Percentiles rank a stretch among this genome's conserved stretches.
These are phyloP conservation scores for Zhengitettix transpicula DNA, from an alignment of 2,888 invertebrate species.

Conservation along the genomic window DNA sequence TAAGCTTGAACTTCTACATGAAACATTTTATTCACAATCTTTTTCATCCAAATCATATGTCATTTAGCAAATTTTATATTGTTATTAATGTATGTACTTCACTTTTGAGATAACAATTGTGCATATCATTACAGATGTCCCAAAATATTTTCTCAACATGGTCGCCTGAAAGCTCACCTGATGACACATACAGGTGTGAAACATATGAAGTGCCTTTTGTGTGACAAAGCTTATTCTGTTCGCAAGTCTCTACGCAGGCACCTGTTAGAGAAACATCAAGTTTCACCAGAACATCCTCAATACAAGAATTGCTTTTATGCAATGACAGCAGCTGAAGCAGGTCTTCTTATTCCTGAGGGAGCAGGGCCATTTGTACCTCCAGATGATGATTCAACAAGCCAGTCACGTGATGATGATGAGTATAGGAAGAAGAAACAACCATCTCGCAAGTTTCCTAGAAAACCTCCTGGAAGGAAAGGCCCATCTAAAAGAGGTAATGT, in stretches of 20 bases:
- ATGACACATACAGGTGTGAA: slow-evolving; percentile 31
- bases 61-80: no score
- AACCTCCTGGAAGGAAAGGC: slow-evolving; percentile 2
- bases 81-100: no score
- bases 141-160: slow-evolving; percentile 14
- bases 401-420: slow-evolving; percentile 2
- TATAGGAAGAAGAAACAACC: not conserved
- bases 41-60: no score
- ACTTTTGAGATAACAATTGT: no score
- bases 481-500: not conserved
- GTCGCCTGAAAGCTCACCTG: slow-evolving; percentile 25
- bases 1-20: no score
- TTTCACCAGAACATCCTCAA: slow-evolving; percentile 12
- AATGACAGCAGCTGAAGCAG: slow-evolving; percentile 16
- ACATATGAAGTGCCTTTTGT: slow-evolving; percentile 33
- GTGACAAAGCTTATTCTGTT: slow-evolving; percentile 31
- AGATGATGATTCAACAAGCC: slow-evolving; percentile 4
- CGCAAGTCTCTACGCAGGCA: slow-evolving; percentile 31
- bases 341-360: slow-evolving; percentile 15
- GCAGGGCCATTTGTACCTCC: not conserved
- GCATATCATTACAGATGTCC: slow-evolving; percentile 11
- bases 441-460: slow-evolving; percentile 1
- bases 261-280: slow-evolving; percentile 28
- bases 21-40: no score
- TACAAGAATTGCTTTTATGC: slow-evolving; percentile 14